These are phyloP conservation scores for Hippocampus comes DNA, from an alignment of 2,113 vertebrate species.

Conservation along the genomic window DNA sequence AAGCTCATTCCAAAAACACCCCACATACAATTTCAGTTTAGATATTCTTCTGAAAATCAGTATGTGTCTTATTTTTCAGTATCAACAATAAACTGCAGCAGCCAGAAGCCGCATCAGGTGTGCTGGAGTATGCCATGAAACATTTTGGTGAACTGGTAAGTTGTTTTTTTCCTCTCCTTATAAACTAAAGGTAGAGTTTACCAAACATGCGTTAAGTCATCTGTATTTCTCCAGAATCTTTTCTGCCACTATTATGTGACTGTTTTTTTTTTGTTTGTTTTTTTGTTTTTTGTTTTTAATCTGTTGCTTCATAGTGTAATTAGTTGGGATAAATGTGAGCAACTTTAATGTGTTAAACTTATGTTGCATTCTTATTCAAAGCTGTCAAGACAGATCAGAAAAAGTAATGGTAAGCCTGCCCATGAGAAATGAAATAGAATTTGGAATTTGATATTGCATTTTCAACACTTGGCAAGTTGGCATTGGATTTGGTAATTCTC, in stretches of 20 bases:
- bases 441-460: neutral
- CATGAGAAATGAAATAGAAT: neutral
- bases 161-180: neutral
- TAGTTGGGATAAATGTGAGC: too few relatives aligned
- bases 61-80: slow-evolving; percentile 66
- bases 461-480: neutral
- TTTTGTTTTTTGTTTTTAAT: neutral
- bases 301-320: neutral
- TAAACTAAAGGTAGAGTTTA: too few relatives aligned
- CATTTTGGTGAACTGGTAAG: slow-evolving; percentile 97
- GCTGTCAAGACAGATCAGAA: neutral
- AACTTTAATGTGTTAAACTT: neutral
- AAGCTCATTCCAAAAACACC: too few relatives aligned
- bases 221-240: too few relatives aligned
- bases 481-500: neutral
- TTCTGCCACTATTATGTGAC: too few relatives aligned
- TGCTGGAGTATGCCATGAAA: slow-evolving; percentile 97
- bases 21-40: neutral
- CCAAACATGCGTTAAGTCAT: too few relatives aligned
- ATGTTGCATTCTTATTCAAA: neutral
- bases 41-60: neutral
- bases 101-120: slow-evolving; percentile 94
- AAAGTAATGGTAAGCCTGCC: neutral
- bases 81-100: slow-evolving; percentile 99
- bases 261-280: too few relatives aligned